These are phyloP conservation scores for Mizuhopecten yessoensis DNA, from an alignment of 1,140 invertebrate species.

Conservation along the genomic window DNA sequence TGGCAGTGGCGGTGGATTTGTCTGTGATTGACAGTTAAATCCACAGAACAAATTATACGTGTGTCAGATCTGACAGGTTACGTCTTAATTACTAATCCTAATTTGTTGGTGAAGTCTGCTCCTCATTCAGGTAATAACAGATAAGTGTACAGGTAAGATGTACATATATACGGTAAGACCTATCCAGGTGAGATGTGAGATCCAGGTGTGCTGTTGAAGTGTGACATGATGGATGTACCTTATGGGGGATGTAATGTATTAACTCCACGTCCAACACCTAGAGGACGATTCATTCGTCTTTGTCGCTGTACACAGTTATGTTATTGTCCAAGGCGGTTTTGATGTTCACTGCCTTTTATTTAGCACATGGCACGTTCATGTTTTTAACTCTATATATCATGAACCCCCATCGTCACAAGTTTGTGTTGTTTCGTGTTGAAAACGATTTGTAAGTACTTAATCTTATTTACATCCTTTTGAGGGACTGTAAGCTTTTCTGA, in stretches of 20 bases:
- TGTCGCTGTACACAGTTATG: neutral
- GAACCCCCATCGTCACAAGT: neutral
- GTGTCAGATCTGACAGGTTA: neutral
- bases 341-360: neutral
- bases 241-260: neutral
- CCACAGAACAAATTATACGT: slow-evolving; percentile 13
- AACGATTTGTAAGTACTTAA: slow-evolving; percentile 28
- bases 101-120: neutral
- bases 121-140: neutral
- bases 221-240: neutral
- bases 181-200: neutral
- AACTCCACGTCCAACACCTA: neutral
- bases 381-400: slow-evolving; percentile 2
- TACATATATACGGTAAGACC: neutral
- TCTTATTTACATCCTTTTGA: slow-evolving; percentile 29
- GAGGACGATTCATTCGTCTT: slow-evolving; percentile 1
- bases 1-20: no score
- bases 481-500: neutral
- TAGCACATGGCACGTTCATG: neutral
- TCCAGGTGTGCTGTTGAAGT: neutral
- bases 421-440: slow-evolving; percentile 25
- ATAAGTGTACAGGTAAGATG: neutral
- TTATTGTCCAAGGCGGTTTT: neutral
- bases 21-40: neutral
- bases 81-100: neutral